Percentiles rank a stretch among this genome's conserved stretches.
phyloP scores from a whole-genome alignment of 2,888 invertebrate genomes.

The Pilophorus perplexus region DNA sequence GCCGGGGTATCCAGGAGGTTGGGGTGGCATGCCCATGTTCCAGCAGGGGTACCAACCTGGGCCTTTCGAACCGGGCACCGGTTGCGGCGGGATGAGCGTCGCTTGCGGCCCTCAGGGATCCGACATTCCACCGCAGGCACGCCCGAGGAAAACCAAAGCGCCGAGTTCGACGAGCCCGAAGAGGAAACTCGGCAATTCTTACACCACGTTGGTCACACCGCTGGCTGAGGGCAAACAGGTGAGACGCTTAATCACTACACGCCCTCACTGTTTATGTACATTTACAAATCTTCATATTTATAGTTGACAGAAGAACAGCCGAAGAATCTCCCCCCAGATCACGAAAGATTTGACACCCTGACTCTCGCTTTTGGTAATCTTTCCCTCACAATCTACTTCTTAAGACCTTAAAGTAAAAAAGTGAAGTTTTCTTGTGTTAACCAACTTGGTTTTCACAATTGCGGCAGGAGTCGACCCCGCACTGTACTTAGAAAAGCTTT shows the following conservation, averaged over 20 bases:
- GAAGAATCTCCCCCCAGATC: not conserved
- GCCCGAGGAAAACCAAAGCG: not conserved
- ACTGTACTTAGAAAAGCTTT: too few species aligned
- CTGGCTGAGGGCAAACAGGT: not conserved
- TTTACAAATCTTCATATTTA: too few species aligned
- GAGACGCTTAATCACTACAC: too few species aligned
- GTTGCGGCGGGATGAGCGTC: slow-evolving; percentile 1
- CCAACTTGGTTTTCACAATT: too few species aligned
- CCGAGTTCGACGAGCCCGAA: not conserved
- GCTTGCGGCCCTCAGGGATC: not conserved
- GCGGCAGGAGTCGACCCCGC: too few species aligned
- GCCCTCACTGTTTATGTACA: too few species aligned
- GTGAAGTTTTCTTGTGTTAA: too few species aligned
- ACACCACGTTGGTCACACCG: slow-evolving; percentile 15
- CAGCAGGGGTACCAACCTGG: too few species aligned
- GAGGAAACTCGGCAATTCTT: slow-evolving; percentile 11
- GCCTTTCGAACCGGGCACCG: too few species aligned
- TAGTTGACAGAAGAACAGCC: not conserved
- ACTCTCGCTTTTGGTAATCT: slow-evolving; percentile 29
- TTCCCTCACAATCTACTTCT: too few species aligned
- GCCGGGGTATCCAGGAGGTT: not conserved
- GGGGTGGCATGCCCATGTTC: too few species aligned
- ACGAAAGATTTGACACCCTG: slow-evolving; percentile 7
- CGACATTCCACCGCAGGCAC: slow-evolving; percentile 10
- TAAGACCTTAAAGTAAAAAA: too few species aligned